Evolutionary conservation across 1,140 invertebrate species (phyloP), one percentile per base, ranked within the genome.

Genomic region (Drosophila ercepeae): DNA sequence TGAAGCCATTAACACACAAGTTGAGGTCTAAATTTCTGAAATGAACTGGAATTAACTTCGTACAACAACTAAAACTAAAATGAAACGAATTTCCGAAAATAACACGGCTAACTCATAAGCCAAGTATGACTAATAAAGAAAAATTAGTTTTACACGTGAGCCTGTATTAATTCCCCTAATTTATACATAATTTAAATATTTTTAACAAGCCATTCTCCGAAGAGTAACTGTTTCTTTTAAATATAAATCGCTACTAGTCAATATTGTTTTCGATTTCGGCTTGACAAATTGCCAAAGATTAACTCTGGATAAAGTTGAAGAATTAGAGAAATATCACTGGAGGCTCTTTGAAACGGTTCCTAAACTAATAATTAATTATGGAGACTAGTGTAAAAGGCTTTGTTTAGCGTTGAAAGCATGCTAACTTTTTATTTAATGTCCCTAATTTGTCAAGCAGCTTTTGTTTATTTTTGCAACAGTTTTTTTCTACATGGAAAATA

Each of bases 171-270:
- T 54, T 19, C 23, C 23, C 39, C 18, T 54, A 46, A 46, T 55
- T 49, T 14, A 48, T 55, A 48, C 27, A 46, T 55, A 13, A 55
- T 55, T 48, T 48, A 55, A 55, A 48, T 48, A 49, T 29, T 23
- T 41, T 16, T 13, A 23, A 36, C 23, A 14, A 39, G 25, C 39
- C 25, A 39, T 46, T 68, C 27, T 25, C 16, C 13, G 23, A 18
- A 7, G 23, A 42, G 23, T 74, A 64, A 83, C 78, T 78, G 78
- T 83, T 78, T 21, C 21, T 60, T 32, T 73, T 70, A 83, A 75
- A 79, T 78, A 59, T 78, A 70, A 83, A 78, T 69, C 78, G 79
- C 78, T 83, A 82, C 78, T 57, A 69, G 50, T 39, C 46, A 46
- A 71, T 25, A 61, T 34, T 59, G 49, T 50, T 59, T 54, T 57